A percentile compares a stretch with the other conserved stretches of the same genome.
phyloP scores from a whole-genome alignment of 2,888 invertebrate species.

The Temnothorax rugatulus region DNA sequence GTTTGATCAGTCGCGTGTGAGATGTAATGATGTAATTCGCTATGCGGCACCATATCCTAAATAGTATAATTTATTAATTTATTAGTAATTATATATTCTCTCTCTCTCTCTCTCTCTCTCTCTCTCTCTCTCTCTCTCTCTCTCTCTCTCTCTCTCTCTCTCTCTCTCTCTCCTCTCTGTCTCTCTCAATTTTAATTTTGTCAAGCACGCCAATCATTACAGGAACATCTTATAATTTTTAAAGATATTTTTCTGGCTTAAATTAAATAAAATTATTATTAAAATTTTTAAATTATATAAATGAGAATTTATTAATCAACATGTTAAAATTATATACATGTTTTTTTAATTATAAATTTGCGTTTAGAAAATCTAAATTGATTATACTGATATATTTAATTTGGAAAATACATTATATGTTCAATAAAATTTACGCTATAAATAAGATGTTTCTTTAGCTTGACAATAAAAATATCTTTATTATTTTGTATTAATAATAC shows the following conservation, averaged over 20 bases:
- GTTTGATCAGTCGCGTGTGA: neutral
- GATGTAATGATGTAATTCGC: neutral
- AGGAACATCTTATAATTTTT: neutral
- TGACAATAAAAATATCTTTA: neutral
- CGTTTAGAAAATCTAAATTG: neutral
- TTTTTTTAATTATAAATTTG: neutral
- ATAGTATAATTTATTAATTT: neutral
- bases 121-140: neutral
- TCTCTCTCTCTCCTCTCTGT: neutral
- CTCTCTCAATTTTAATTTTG: neutral
- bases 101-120: neutral
- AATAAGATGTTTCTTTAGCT: neutral
- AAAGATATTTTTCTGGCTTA: neutral
- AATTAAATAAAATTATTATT: neutral
- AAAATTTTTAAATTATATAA: neutral
- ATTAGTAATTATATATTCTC: constrained; percentile 16
- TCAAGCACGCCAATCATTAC: neutral
- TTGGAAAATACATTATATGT: neutral
- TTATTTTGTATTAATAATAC: neutral
- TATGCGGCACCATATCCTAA: neutral
- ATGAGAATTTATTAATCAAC: neutral
- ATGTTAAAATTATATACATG: neutral
- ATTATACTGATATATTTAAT: neutral
- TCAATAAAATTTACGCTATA: neutral
- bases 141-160: neutral